Base-by-base conservation (phyloP, 92 coral and sea anemone species). In the Pocillopora grandis region DNA sequence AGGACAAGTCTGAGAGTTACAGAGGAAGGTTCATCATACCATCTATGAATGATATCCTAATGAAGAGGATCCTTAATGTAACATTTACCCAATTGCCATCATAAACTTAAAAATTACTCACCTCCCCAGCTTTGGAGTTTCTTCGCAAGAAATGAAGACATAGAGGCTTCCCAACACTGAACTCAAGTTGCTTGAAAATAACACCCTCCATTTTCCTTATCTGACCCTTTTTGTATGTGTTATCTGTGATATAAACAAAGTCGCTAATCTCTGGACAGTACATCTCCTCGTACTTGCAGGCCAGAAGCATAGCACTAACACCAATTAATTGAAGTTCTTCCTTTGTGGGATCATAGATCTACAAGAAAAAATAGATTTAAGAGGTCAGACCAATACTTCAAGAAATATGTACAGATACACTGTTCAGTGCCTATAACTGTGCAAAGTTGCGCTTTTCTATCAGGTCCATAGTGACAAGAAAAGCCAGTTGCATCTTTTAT, bases 271-370 rank as follows among this genome's bases (percentile, higher is more conserved):
- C 97, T 1, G 99, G 99, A 20, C 98, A 95, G 84, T 93, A 97
- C 99, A 97, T 97, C 71, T 97, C 99, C 78, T 97, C 99, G 64
- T 97, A 97, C 71, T 97, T 97, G 56, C 94, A 94, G 64, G 99
- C 99, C 12, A 97, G 82, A 58, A 97, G 92, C 99, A 94, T 94
- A 11, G 98, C 98, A 82, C 98, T 91, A 0, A 97, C 99, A 72
- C 99, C 99, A 62, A 90, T 91, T 37, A 97, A 81, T 81, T 97
- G 99, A 10, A 97, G 94, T 10, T 92, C 91, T 58, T 65, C 71
- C 81, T 92, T 94, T 9, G 75, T 56, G 52, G 92, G 92, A 57
- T 80, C 67, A 14, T 91, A 78, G 37, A 88, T 85, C 99, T 96
- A 65, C 1, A 88, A 66, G 10, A 20, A 37, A 52, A 67, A 55